Evolutionary conservation across 1,140 invertebrate species (phyloP).

Genomic region (Gonatopus flavifemur): DNA sequence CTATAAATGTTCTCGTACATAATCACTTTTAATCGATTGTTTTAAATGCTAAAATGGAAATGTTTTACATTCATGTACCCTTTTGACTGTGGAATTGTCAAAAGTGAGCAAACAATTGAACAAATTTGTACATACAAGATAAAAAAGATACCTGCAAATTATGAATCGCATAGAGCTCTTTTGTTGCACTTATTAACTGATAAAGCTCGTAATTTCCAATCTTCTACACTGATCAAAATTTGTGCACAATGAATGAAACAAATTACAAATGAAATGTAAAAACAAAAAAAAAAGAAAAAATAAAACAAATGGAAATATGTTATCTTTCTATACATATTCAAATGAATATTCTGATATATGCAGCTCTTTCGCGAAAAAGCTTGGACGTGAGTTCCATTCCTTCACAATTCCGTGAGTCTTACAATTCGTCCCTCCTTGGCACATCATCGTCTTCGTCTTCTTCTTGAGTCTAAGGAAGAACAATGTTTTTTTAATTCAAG

Average conservation of each 20-base stretch:
- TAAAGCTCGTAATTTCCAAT: neutral
- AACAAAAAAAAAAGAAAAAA: constrained; percentile 17
- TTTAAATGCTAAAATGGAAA: constrained; percentile 45
- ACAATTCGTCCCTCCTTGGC: constrained; percentile 70
- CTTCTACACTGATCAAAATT: constrained; percentile 21
- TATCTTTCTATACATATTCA: constrained; percentile 21
- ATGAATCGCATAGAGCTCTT: neutral
- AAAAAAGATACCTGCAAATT: neutral
- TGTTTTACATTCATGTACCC: constrained; percentile 4
- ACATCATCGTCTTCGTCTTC: constrained; percentile 68
- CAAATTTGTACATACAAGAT: neutral
- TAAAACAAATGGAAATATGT: too few species aligned
- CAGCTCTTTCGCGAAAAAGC: constrained; percentile 28
- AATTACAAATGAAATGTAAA: constrained; percentile 15
- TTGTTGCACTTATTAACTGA: constrained; percentile 7
- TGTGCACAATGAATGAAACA: constrained; percentile 16
- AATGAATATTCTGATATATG: constrained; percentile 24
- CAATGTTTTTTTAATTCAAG: neutral
- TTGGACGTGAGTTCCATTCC: constrained; percentile 23
- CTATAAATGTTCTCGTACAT: constrained; percentile 37
- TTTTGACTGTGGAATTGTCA: neutral
- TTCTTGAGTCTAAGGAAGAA: constrained; percentile 56
- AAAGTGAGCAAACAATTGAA: constrained; percentile 2
- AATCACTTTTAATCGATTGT: constrained; percentile 28
- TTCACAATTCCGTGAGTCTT: constrained; percentile 45